A percentile compares a stretch with the other conserved stretches of the same genome.
These are phyloP conservation scores for Damaliscus lunatus DNA, from an alignment of 2,113 vertebrate species.

Conservation along the genomic window DNA sequence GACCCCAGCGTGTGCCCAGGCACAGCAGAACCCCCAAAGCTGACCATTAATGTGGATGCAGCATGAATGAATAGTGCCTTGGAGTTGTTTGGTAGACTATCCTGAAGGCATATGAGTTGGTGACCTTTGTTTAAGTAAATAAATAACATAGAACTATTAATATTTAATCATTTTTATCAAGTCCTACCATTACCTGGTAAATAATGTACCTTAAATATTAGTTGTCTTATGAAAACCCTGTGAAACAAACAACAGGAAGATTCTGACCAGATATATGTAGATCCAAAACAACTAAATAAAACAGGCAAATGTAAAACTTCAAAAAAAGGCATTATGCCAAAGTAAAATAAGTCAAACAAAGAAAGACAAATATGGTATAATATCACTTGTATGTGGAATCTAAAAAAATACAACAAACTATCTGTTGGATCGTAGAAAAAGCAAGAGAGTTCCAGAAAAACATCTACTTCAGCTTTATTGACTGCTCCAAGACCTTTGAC, in stretches of 20 bases:
- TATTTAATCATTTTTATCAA: slow-evolving; percentile 30
- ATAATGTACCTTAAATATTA: not conserved
- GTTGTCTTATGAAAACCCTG: not conserved
- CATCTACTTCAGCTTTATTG: not conserved
- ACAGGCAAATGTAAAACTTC: not conserved
- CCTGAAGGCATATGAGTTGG: not conserved
- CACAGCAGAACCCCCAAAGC: too few species aligned
- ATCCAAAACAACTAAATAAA: not conserved
- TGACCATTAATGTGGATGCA: not conserved
- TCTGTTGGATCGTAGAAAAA: not conserved
- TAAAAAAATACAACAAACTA: not conserved
- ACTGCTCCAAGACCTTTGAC: not conserved
- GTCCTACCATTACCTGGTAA: not conserved
- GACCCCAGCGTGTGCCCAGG: too few species aligned
- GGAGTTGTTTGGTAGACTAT: not conserved
- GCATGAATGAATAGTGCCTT: not conserved
- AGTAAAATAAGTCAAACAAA: not conserved
- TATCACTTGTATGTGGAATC: not conserved
- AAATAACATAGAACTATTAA: not conserved
- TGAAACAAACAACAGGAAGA: not conserved
- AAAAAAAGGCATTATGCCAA: not conserved
- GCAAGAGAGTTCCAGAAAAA: not conserved
- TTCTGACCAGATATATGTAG: not conserved
- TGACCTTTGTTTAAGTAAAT: not conserved
- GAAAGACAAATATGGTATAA: not conserved